These are phyloP conservation scores for Prenolepis imparis DNA, from an alignment of 2,888 invertebrate species.

Conservation along the genomic window DNA sequence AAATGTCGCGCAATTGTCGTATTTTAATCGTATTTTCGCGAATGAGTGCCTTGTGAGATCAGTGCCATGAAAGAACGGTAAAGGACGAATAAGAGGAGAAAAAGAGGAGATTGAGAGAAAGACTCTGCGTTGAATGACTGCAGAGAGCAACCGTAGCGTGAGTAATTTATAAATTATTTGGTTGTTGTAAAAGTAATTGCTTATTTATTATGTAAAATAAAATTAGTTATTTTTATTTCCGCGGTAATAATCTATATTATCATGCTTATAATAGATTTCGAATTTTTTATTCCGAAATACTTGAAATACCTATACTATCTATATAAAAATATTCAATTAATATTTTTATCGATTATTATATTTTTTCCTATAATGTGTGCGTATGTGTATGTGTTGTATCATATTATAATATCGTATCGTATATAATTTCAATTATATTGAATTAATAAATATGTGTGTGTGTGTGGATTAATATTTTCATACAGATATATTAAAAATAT, in stretches of 20 bases:
- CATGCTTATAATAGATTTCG: neutral
- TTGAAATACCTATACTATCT: too few relatives aligned
- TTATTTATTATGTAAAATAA: neutral
- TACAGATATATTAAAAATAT: neutral
- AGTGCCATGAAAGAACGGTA: neutral
- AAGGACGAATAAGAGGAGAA: neutral
- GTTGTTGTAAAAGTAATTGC: neutral
- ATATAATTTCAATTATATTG: too few relatives aligned
- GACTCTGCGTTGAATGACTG: neutral
- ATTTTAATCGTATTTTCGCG: neutral
- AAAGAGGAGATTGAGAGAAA: neutral
- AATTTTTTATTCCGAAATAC: neutral
- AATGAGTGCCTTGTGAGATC: neutral
- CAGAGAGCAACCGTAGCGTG: neutral
- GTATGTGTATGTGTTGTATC: too few relatives aligned
- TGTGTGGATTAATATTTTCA: neutral
- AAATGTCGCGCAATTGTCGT: neutral
- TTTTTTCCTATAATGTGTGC: neutral
- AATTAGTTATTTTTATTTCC: too few relatives aligned
- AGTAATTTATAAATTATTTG: neutral
- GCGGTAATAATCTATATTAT: neutral
- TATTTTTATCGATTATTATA: neutral
- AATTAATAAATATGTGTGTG: too few relatives aligned
- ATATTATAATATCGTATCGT: too few relatives aligned
- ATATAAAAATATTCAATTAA: neutral